Percentiles rank a stretch among this genome's conserved stretches.
phyloP scores from a whole-genome alignment of 2,888 invertebrate species.

The Ophioninae sp. region DNA sequence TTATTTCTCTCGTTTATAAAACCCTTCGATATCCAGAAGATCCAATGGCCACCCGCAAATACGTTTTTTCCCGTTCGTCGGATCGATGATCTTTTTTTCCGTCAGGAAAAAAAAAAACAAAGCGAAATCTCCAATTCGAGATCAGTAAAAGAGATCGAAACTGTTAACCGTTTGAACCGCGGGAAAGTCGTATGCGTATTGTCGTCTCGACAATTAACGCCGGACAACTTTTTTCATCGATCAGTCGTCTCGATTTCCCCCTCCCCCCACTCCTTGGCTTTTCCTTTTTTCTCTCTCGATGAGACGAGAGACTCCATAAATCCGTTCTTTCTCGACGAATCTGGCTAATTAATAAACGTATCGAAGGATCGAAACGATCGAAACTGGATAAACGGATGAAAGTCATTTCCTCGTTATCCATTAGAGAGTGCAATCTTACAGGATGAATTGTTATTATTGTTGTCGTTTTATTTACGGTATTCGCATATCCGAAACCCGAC shows the following conservation, averaged over 20 bases:
- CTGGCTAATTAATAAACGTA: conserved; percentile 48
- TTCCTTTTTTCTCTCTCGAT: too few relatives aligned
- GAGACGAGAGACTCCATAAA: conserved; percentile 30
- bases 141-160: neutral
- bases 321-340: conserved; percentile 36
- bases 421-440: conserved; percentile 40
- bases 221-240: neutral
- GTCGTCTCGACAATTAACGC: neutral
- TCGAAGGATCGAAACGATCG: too few relatives aligned
- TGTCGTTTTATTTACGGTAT: conserved; percentile 24
- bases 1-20: too few relatives aligned
- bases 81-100: neutral
- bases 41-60: too few relatives aligned
- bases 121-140: too few relatives aligned
- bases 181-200: neutral
- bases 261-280: too few relatives aligned
- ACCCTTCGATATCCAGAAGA: too few relatives aligned
- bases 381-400: conserved; percentile 8
- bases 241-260: conserved; percentile 6
- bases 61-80: too few relatives aligned
- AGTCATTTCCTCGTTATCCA: conserved; percentile 22
- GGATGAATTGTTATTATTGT: too few relatives aligned
- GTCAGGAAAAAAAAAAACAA: too few relatives aligned
- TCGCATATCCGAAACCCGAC: conserved; percentile 42
- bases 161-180: conserved; percentile 10